phyloP scores from a whole-genome alignment of 2,113 vertebrate genomes.

The Anas platyrhynchos region DNA sequence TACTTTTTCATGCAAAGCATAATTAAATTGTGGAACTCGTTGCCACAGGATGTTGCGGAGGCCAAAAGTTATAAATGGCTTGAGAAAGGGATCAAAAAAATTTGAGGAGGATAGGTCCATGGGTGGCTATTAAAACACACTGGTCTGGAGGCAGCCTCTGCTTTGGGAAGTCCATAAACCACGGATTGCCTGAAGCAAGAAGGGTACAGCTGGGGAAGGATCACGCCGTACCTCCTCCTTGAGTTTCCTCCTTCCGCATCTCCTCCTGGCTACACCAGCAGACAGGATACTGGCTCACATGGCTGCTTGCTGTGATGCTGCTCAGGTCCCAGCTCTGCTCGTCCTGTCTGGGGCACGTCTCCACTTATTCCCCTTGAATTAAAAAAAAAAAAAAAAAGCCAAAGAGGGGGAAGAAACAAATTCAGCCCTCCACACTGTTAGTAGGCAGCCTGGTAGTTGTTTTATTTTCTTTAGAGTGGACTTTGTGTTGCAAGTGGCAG shows the following conservation, averaged over 20 bases:
- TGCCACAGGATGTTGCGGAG: conserved; percentile 66
- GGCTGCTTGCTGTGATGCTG: not conserved
- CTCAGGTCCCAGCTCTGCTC: not conserved
- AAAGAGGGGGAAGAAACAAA: not conserved
- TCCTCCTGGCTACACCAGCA: not conserved
- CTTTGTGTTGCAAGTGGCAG: conserved; percentile 81
- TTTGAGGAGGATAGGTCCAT: conserved; percentile 46
- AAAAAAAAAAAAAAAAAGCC: conserved; percentile 24
- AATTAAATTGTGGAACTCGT: conserved; percentile 56
- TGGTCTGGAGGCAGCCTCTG: conserved; percentile 44
- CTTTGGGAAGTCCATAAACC: conserved; percentile 62
- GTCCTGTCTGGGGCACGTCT: not conserved
- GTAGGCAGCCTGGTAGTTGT: conserved; percentile 74
- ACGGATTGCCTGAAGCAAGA: not conserved
- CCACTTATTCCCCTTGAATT: conserved; percentile 43
- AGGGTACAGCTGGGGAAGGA: conserved; percentile 6
- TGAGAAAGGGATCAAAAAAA: conserved; percentile 60
- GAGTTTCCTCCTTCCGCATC: not conserved
- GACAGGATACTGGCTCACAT: not conserved
- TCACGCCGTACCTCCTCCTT: not conserved
- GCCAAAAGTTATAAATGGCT: conserved; percentile 67
- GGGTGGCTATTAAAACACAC: conserved; percentile 64
- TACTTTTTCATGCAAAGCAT: conserved; percentile 51
- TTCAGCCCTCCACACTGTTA: conserved; percentile 32
- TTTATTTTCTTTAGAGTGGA: conserved; percentile 83